Evolutionary conservation across 2,113 vertebrate genomes (phyloP).

Genomic region (Archocentrus centrarchus): DNA sequence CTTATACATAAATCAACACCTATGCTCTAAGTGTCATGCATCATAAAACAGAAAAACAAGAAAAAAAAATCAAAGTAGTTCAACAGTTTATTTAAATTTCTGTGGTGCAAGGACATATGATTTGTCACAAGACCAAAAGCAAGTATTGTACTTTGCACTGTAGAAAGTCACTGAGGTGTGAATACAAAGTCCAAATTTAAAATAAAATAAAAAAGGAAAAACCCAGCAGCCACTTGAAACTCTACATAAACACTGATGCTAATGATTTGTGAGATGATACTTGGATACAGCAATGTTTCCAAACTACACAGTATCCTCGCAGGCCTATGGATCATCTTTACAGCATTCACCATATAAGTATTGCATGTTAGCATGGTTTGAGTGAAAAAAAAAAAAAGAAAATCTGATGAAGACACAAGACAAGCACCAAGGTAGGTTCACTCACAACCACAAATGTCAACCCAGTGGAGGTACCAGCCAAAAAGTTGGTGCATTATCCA

Average conservation of each 20-base stretch:
- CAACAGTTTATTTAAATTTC: background rate
- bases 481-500: background rate
- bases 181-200: background rate
- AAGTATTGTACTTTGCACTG: background rate
- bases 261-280: background rate
- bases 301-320: background rate
- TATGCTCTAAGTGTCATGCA: background rate
- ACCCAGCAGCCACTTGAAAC: background rate
- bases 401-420: background rate
- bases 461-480: background rate
- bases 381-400: background rate
- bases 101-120: background rate
- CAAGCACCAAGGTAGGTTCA: background rate
- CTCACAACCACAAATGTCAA: background rate
- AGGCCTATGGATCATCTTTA: background rate
- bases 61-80: background rate
- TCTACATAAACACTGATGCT: background rate
- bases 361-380: background rate
- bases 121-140: conserved; percentile 19
- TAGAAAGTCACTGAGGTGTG: conserved; percentile 4
- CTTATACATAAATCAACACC: background rate
- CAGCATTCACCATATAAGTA: background rate
- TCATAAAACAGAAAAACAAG: conserved; percentile 17
- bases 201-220: background rate
- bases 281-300: background rate